A percentile compares a stretch with the other conserved stretches of the same genome.
Conservation (phyloP, 2,888 invertebrate species). For the Zygaena filipendulae region DNA sequence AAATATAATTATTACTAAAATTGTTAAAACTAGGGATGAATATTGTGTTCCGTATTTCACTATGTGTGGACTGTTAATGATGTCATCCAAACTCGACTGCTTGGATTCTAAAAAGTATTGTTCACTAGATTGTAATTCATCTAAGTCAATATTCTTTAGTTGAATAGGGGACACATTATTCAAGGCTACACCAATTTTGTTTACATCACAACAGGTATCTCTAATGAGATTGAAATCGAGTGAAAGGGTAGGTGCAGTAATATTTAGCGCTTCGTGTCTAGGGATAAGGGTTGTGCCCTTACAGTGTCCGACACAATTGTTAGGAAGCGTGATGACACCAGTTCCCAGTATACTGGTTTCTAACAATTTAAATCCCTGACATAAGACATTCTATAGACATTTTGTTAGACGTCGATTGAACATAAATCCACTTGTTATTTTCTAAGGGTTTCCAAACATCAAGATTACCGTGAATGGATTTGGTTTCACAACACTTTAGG, state of each 20-base stretch:
- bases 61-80: too few species aligned
- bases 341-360: slow-evolving; percentile 1
- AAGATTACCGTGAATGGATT: slow-evolving; percentile 8
- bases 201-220: too few species aligned
- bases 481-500: slow-evolving; percentile 5
- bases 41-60: background rate
- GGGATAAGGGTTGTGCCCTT: slow-evolving; percentile 1
- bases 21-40: too few species aligned
- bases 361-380: too few species aligned
- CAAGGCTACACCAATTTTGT: too few species aligned
- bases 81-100: too few species aligned
- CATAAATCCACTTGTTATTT: slow-evolving; percentile 15
- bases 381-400: slow-evolving; percentile 12
- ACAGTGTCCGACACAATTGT: slow-evolving; percentile 3
- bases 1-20: too few species aligned
- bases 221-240: too few species aligned
- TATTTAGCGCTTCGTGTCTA: slow-evolving; percentile 1
- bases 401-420: slow-evolving; percentile 12
- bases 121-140: too few species aligned
- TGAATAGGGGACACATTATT: too few species aligned
- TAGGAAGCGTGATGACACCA: slow-evolving; percentile 1
- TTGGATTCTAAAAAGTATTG: too few species aligned
- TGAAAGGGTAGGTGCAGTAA: slow-evolving; percentile 1
- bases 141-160: too few species aligned
- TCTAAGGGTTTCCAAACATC: slow-evolving; percentile 13